These are phyloP conservation scores for Drosophila tanythrix DNA, from an alignment of 2,888 invertebrate genomes.

Conservation along the genomic window DNA sequence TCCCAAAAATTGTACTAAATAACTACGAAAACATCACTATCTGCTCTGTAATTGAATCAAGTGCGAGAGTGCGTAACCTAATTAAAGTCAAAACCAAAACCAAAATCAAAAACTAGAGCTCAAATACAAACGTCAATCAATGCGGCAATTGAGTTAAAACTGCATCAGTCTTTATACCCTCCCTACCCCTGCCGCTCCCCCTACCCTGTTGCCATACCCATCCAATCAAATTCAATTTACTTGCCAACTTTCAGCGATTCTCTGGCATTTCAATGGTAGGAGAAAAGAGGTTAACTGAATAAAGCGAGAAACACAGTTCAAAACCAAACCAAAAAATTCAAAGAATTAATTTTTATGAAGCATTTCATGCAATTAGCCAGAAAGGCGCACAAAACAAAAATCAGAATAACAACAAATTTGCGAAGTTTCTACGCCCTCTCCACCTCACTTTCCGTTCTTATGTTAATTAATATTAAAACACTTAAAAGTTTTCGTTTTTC, in stretches of 20 bases:
- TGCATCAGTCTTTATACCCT: slow-evolving; percentile 21
- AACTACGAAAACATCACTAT: neutral
- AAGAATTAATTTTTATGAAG: slow-evolving; percentile 47
- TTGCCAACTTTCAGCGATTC: slow-evolving; percentile 31
- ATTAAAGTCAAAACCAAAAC: slow-evolving; percentile 34
- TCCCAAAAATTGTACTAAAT: neutral
- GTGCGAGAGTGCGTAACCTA: slow-evolving; percentile 51
- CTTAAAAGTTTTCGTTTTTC: slow-evolving; percentile 39
- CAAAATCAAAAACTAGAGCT: slow-evolving; percentile 23
- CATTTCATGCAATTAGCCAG: slow-evolving; percentile 64
- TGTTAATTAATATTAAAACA: slow-evolving; percentile 76
- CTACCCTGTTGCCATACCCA: neutral
- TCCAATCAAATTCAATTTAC: slow-evolving; percentile 57
- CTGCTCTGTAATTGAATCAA: slow-evolving; percentile 22
- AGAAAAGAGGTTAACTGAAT: slow-evolving; percentile 44
- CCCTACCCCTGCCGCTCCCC: no score
- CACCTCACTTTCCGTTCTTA: neutral
- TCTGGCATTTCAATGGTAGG: slow-evolving; percentile 24
- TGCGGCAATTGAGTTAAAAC: slow-evolving; percentile 63
- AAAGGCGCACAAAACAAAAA: slow-evolving; percentile 6
- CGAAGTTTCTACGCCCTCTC: slow-evolving; percentile 49
- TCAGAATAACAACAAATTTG: slow-evolving; percentile 30
- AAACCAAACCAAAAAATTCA: slow-evolving; percentile 13
- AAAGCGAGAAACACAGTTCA: slow-evolving; percentile 14
- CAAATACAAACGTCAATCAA: slow-evolving; percentile 64